phyloP scores from a whole-genome alignment of 1,140 invertebrate genomes.

The Camponotus vicinus region DNA sequence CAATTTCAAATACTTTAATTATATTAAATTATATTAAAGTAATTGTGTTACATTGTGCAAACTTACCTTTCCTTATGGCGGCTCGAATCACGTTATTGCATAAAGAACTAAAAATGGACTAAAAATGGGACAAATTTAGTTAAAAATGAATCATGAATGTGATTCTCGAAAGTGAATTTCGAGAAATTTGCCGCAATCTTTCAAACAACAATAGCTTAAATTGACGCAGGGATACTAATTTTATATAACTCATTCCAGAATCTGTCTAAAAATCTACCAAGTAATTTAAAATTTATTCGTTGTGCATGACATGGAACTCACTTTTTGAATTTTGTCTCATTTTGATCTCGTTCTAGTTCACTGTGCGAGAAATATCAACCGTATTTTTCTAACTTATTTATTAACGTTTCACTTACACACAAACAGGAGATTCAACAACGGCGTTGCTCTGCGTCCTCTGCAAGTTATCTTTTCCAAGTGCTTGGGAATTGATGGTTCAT shows the following conservation, averaged over 20 bases:
- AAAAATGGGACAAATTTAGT: conserved; percentile 8
- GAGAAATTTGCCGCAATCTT: background rate
- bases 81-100: conserved; percentile 35
- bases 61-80: conserved; percentile 30
- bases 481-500: conserved; percentile 94
- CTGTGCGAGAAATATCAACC: background rate
- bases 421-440: conserved; percentile 84
- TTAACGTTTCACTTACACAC: background rate
- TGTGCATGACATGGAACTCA: background rate
- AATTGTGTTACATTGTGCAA: background rate
- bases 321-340: conserved; percentile 25
- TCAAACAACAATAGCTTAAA: background rate
- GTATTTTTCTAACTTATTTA: conserved; percentile 21
- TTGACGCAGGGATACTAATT: background rate
- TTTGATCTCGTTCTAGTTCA: conserved; percentile 1
- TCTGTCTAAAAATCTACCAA: background rate
- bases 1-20: background rate
- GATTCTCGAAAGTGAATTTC: background rate
- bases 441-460: conserved; percentile 91
- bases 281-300: conserved; percentile 29
- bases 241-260: background rate
- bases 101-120: background rate
- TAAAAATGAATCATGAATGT: background rate
- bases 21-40: background rate
- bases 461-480: conserved; percentile 91